phyloP scores from a whole-genome alignment of 2,888 invertebrate species.

The Priocnemis perturbator region DNA sequence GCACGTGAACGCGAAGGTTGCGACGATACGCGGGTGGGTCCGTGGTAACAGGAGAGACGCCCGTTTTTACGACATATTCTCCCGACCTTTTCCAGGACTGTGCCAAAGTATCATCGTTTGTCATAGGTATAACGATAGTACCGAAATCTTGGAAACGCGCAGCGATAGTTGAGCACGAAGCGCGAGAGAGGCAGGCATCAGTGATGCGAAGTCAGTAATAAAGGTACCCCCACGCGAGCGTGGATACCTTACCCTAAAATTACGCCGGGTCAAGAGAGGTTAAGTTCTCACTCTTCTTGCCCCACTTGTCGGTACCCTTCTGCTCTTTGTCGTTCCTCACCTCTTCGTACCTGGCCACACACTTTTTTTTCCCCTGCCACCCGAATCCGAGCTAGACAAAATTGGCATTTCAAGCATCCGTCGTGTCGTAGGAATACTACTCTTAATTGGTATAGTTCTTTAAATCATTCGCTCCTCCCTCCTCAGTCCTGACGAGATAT shows the following conservation, averaged over 20 bases:
- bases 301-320: slow-evolving; percentile 23
- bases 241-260: slow-evolving; percentile 29
- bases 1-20: slow-evolving; percentile 27
- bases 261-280: slow-evolving; percentile 30
- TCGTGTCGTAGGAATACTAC: too few species aligned
- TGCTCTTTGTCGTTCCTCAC: slow-evolving; percentile 10
- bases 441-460: too few species aligned
- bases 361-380: neutral
- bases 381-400: too few species aligned
- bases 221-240: slow-evolving; percentile 25
- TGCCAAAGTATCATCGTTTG: too few species aligned
- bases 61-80: too few species aligned
- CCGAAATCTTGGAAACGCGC: neutral
- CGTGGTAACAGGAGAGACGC: too few species aligned
- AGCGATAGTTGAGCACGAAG: slow-evolving; percentile 7
- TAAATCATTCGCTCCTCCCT: too few species aligned
- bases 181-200: slow-evolving; percentile 10
- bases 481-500: neutral
- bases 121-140: too few species aligned
- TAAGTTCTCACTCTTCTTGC: slow-evolving; percentile 27
- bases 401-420: too few species aligned
- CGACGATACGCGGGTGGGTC: slow-evolving; percentile 21
- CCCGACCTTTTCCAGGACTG: too few species aligned
- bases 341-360: slow-evolving; percentile 13
- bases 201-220: slow-evolving; percentile 23